Base-by-base conservation (phyloP, 2,113 vertebrate species). In the Numenius arquata region DNA sequence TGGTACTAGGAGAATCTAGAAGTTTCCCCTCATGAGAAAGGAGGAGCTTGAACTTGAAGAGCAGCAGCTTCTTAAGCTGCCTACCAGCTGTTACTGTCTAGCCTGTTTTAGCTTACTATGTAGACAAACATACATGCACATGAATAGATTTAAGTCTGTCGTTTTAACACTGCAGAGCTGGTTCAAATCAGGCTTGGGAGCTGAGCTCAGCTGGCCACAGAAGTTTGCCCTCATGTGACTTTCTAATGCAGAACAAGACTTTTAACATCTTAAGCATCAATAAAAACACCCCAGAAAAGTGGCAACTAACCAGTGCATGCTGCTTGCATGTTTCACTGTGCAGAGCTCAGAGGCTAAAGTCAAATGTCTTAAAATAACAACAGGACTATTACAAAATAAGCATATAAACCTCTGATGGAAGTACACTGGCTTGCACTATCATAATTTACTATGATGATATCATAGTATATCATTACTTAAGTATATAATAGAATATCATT, bases 271-370 rank as follows among this genome's bases (percentile, higher is more conserved):
- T 59, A 52, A 78, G 47, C 47, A 47, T 41, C 43, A 26, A 52
- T 52, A 50, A 87, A 78, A 82, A 59, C 52, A 71, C 2, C 47
- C 52, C 16, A 36, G 68, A 68, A 61, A 79, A 78, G 77, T 15
- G 3, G n/a, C 47, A 74, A 52, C 59, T 65, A 59, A 71, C 30
- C 73, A 56, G 56, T 3, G 29, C 22, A 4, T 13, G 16, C 63
- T 65, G 58, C 34, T 34, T 17, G 45, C 38, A 5, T 5, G 6
- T 34, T 40, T 29, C 58, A 47, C 22, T 8, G 38, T 4, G 74
- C 30, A n/a, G 12, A 36, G 34, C 27, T 36, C 83, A 15, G 0
- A 12, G 0, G 2, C 22, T 20, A 4, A n/a, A 82, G 67, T 50
- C 30, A 77, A 89, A 12, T 22, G 25, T 27, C 52, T 87, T 66